Base-by-base conservation (phyloP, 2,888 invertebrate genomes). In the Yponomeuta malinellus region DNA sequence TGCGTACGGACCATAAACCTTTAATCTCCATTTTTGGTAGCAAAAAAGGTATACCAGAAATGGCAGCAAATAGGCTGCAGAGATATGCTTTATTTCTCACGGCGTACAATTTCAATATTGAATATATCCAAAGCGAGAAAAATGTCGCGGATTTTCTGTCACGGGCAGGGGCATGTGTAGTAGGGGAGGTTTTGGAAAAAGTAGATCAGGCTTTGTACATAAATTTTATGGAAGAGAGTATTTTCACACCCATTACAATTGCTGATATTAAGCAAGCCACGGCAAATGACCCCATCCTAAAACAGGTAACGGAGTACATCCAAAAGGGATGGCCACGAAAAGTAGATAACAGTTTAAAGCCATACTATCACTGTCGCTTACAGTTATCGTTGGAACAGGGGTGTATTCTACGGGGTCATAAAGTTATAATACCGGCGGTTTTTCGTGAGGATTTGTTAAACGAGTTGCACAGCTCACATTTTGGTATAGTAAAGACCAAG, bases 401-500 rank as follows among this genome's bases (percentile, higher is more conserved):
- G 23, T 72, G 73, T 52, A 69, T 73, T 37, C 43, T 73, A 63
- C 68, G 74, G 5, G 73, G 73, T 23, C 71, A 48, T 48, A 70
- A 70, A 63, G 9, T 72, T 10, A 33, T 71, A 23, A 71, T 72
- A 37, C 72, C 72, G n/a, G 4, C 29, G n/a, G 37, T 68, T 48
- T 73, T 72, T 33, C 31, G 73, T 4, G 72, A 72, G 43, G 67
- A 63, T 15, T 8, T 75, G 8, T 70, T 74, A 66, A 71, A 72
- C n/a, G 73, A 75, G 48, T 65, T 73, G 23, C 74, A 74, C 37
- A 37, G 43, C 1, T 70, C 73, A 15, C 73, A 73, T 68, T 73
- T 74, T 52, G 73, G 73, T 4, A 68, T 74, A 1, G 72, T 74
- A 6, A 75, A 75, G 69, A 74, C 72, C 1, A 75, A 75, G 71